Conservation (phyloP, 1,140 invertebrate species). For the Popillia japonica region DNA sequence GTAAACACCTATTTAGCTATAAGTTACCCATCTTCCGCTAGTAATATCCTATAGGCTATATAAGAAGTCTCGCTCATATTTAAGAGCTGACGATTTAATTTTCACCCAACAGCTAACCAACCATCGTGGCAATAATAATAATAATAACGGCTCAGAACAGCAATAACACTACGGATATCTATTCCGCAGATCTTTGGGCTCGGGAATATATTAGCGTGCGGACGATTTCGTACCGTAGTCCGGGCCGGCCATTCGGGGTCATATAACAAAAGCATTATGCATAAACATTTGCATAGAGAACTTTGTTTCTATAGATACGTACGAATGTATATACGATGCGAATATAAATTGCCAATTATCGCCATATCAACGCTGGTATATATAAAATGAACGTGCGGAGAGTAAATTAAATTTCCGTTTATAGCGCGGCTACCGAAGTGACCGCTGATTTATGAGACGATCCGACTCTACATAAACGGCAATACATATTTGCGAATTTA, state of each 20-base stretch:
- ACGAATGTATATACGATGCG: constrained; percentile 41
- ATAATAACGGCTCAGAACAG: constrained; percentile 7
- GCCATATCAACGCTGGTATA: constrained; percentile 49
- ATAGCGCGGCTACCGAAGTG: constrained; percentile 50
- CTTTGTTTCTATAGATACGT: constrained; percentile 41
- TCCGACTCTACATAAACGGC: constrained; percentile 34
- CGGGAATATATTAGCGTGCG: constrained; percentile 6
- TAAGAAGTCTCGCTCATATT: constrained; percentile 10
- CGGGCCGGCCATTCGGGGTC: constrained; percentile 25
- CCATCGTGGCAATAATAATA: constrained; percentile 22
- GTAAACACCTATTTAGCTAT: constrained; percentile 22
- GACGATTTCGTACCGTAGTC: constrained; percentile 27
- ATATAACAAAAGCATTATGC: constrained; percentile 39
- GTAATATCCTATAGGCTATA: neutral
- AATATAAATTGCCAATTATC: constrained; percentile 56
- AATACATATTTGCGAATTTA: constrained; percentile 43
- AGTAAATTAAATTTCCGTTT: constrained; percentile 57
- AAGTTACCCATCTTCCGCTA: constrained; percentile 16
- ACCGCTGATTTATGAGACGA: constrained; percentile 50
- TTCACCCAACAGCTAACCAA: constrained; percentile 17
- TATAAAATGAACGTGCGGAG: constrained; percentile 54
- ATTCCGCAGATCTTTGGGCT: constrained; percentile 28
- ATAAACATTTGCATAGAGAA: constrained; percentile 42
- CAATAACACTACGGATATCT: constrained; percentile 20
- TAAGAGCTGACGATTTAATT: constrained; percentile 32